Evolutionary conservation across 2,797 vertebrate species (phyloP), one percentile per base, ranked within the genome.

Genomic region (Pantherophis alleghaniensis): DNA sequence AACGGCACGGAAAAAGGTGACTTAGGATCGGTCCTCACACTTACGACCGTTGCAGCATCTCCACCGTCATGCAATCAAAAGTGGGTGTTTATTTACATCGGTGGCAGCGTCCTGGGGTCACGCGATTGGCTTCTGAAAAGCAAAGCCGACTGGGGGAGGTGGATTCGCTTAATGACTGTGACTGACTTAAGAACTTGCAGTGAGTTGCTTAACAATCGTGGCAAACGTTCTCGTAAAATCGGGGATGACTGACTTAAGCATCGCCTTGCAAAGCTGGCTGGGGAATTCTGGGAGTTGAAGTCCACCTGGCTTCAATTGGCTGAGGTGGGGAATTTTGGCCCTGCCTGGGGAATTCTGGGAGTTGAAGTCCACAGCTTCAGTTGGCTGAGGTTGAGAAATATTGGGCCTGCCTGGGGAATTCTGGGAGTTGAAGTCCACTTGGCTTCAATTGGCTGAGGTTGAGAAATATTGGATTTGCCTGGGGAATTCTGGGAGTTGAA

Each of bases 321-420:
- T 37, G 37, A 37, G 37, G 2, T 69, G 63, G 66, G 61, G 69
- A 37, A 74, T 42, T 42, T 5, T 47, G 47, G 47, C n/a, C n/a
- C n/a, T n/a, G n/a, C n/a, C 63, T 69, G 63, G 66, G 61, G 69
- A 37, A 74, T 42, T 42, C 47, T 47, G 47, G 47, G 47, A 47
- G 5, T 63, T 63, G 61, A 4, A 63, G 61, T 63, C 61, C 61
- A 63, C 24, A n/a, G n/a, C n/a, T n/a, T n/a, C n/a, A n/a, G n/a
- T n/a, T n/a, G n/a, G 9, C 51, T 53, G 51, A 53, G 51, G 9
- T 53, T 53, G 51, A 10, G 51, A 53, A 53, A 53, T 0, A 53
- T 9, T 9, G 51, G 51, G 1, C 0, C 1, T 0, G 0, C 7
- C 51, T 53, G 9, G 51, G 51, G 51, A 10, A 53, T 53, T 9